Evolutionary conservation across 2,888 invertebrate genomes (phyloP).

Genomic region (Megalurothrips usitatus): DNA sequence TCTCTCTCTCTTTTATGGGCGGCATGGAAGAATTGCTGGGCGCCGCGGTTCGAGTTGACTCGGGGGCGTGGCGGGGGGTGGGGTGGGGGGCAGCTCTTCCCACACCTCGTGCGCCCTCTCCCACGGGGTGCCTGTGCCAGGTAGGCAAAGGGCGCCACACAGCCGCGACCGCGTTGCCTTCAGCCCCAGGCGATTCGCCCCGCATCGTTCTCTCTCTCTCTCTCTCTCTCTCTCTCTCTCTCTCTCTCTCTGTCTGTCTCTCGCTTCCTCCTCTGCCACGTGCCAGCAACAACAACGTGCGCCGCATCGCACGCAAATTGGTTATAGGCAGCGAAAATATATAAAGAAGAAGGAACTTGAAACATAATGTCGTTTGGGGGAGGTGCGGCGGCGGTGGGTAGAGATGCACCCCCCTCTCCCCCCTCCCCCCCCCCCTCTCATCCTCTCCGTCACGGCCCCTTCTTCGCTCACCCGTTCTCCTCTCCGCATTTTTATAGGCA

Average conservation of each 20-base stretch:
- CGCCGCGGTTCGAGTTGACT: background rate
- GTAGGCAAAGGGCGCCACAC: too few species aligned
- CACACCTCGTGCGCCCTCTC: too few species aligned
- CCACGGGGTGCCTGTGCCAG: too few species aligned
- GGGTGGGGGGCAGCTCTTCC: too few species aligned
- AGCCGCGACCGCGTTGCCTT: too few species aligned
- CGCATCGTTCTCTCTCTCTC: too few species aligned
- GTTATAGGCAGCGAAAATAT: conserved; percentile 5
- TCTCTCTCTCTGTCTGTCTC: too few species aligned
- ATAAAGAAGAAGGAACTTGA: background rate
- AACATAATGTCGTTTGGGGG: background rate
- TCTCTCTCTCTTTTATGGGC: conserved; percentile 16
- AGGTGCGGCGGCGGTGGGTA: background rate
- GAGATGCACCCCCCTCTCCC: background rate
- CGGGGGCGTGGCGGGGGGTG: background rate
- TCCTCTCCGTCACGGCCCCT: background rate
- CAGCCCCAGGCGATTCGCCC: too few species aligned
- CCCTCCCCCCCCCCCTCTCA: background rate
- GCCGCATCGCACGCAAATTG: conserved; percentile 10
- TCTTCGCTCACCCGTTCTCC: conserved; percentile 7
- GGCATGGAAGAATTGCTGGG: conserved; percentile 6
- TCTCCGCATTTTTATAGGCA: conserved; percentile 22
- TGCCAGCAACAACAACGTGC: background rate
- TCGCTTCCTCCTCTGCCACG: background rate
- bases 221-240: too few species aligned